A percentile compares a stretch with the other conserved stretches of the same genome.
These are phyloP conservation scores for Hozukius guyotensis DNA, from an alignment of 2,797 vertebrate species.

Conservation along the genomic window DNA sequence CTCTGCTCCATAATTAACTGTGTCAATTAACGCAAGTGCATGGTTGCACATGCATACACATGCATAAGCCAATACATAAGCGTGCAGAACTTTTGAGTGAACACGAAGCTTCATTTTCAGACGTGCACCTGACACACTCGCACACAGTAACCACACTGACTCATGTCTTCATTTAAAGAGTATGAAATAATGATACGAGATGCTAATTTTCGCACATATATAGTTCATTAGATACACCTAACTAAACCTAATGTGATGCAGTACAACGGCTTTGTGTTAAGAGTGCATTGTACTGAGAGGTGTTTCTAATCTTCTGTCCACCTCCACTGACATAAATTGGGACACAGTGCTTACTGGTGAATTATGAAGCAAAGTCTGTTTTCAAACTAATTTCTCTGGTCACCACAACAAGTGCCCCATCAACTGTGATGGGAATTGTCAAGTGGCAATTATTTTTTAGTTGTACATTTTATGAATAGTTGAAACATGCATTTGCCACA, in stretches of 20 bases:
- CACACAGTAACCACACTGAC: not conserved
- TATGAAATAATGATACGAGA: not conserved
- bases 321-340: not conserved
- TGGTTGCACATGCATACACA: not conserved
- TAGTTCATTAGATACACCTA: not conserved
- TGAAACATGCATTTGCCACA: not conserved
- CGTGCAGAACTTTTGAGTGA: not conserved
- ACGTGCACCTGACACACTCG: not conserved
- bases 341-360: not conserved
- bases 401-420: not conserved
- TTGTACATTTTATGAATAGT: not conserved
- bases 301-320: not conserved
- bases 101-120: not conserved
- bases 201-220: not conserved
- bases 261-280: not conserved
- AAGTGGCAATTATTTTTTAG: not conserved
- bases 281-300: not conserved
- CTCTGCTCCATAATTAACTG: constrained; percentile 35
- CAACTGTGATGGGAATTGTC: constrained; percentile 3
- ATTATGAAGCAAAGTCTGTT: constrained; percentile 6
- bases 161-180: constrained; percentile 15
- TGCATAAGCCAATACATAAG: not conserved
- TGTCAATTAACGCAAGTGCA: not conserved
- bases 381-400: not conserved
- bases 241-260: not conserved